Evolutionary conservation across 2,797 vertebrate genomes (phyloP), one percentile per base, ranked within the genome.

Genomic region (Pipistrellus kuhlii): DNA sequence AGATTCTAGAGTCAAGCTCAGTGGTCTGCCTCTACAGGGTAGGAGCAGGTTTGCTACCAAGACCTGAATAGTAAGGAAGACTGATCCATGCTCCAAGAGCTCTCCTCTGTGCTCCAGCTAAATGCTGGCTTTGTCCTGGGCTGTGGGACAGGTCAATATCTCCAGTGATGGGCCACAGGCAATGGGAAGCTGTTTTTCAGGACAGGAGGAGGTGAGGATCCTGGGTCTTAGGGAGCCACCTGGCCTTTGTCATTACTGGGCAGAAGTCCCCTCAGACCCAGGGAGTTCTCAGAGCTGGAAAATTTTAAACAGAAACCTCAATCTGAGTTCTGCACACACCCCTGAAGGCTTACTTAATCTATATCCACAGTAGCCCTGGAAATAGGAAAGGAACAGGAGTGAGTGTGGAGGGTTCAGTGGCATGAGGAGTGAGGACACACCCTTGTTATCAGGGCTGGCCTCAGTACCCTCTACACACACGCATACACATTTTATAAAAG

Each of bases 401-500:
- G 4, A 27, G 57, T 21, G 20, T 9, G 38, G 48, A 41, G 13
- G 32, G 69, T 44, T 18, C 66, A 41, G 46, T 73, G 72, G 20
- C 27, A 2, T 15, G n/a, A 59, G 41, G 59, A 30, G 14, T 15
- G n/a, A 88, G 76, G 46, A 59, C n/a, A 21, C 30, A 30, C n/a
- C 30, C 86, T 81, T 62, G 81, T 27, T 38, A 27, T 64, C 68
- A 88, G 92, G 38, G 77, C 89, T 81, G 84, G 88, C 55, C 72
- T 72, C 23, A 44, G 25, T 48, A 35, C 53, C 38, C 46, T 73
- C 38, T 2, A 53, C 75, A 6, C 12, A 78, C 27, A 44, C 30
- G 44, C 64, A 41, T 44, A 38, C 10, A 3, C 92, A 53, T 91
- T 94, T 97, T 95, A 57, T 93, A 94, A 78, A 59, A 71, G 25